Conservation (phyloP, 2,113 vertebrate species). For the Hylia prasina region DNA sequence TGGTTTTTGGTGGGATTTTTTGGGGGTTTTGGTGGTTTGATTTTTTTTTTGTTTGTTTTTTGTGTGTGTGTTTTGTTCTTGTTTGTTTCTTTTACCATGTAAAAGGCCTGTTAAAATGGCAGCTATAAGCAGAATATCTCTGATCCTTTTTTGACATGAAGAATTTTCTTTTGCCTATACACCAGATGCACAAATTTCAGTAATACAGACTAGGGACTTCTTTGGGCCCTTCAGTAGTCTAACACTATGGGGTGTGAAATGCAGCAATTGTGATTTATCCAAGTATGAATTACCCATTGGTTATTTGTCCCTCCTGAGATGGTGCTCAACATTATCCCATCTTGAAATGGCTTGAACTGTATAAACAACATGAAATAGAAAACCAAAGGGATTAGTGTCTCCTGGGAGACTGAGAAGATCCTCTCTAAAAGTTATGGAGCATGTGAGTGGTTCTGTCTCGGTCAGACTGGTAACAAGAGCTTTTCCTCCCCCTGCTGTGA, state of each 20-base stretch:
- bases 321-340: not conserved
- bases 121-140: not conserved
- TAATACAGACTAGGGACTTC: not conserved
- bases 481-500: slow-evolving; percentile 37
- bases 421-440: not conserved
- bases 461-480: not conserved
- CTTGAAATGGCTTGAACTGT: not conserved
- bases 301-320: not conserved
- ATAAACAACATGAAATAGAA: slow-evolving; percentile 44
- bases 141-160: not conserved
- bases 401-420: slow-evolving; percentile 1
- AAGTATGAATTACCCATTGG: not conserved
- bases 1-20: not conserved
- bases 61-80: not conserved
- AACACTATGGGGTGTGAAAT: not conserved
- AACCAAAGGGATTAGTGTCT: slow-evolving; percentile 9
- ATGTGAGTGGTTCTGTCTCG: not conserved
- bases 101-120: not conserved
- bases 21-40: not conserved
- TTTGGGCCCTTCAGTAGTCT: not conserved
- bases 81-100: not conserved
- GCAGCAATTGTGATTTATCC: not conserved
- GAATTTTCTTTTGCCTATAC: not conserved
- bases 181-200: not conserved
- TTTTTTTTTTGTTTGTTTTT: not conserved